Evolutionary conservation across 2,888 invertebrate genomes (phyloP), one percentile per base, ranked within the genome.

Genomic region (Pterostichus madidus): DNA sequence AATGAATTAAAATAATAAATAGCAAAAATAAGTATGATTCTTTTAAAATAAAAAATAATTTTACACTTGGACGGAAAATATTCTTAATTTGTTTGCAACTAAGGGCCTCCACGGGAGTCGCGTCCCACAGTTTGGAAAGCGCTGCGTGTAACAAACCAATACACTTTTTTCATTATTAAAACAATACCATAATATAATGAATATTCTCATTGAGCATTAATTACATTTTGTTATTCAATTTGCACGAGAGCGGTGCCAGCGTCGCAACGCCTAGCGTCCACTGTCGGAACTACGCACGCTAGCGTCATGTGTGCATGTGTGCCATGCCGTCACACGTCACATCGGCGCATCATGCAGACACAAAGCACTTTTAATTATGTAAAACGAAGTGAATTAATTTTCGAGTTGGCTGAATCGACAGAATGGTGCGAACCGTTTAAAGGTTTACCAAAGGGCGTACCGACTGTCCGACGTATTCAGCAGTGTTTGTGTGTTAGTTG

Each of bases 311-410:
- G 64, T 64, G 35, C 64, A 64, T 64, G 64, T 64, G 64, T 35
- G 64, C 64, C 64, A 6, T 5, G 59, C 59, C 17, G 59, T 59
- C 59, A 24, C 64, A 64, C 64, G 64, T 64, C 35, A 64, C 64
- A 64, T 64, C 64, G 44, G 68, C 64, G 44, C 68, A 71, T 71
- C 68, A 71, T 39, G 68, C 68, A 71, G 68, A 71, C 68, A 80
- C 80, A 80, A 80, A 80, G 53, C 80, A 80, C 71, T 80, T 80
- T 80, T 80, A 80, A 80, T 80, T 80, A 80, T 80, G 80, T 80
- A 73, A 80, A 80, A 80, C 80, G 80, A 80, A 73, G 17, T 71
- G 80, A 80, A 80, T 80, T 80, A 52, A 80, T 80, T 80, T 80
- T 80, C 80, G 52, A 71, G 80, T 80, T 80, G 80, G 73, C 17